Percentiles rank a stretch among this genome's conserved stretches.
Evolutionary conservation across 1,140 invertebrate genomes (phyloP).

Genomic region (Listronotus bonariensis): DNA sequence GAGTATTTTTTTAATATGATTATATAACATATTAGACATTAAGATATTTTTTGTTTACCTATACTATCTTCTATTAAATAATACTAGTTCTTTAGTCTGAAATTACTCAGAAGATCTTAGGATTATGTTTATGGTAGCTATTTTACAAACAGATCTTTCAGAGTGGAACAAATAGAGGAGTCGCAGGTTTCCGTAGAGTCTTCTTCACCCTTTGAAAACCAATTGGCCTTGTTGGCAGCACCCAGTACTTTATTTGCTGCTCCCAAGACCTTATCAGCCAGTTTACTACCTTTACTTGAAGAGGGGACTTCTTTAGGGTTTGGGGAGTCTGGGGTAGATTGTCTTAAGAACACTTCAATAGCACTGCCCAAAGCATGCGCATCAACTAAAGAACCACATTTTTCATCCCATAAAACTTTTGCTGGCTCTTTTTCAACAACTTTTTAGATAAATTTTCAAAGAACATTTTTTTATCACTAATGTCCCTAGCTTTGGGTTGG

Average conservation of each 20-base stretch:
- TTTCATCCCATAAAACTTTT: conserved; percentile 72
- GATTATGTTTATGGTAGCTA: conserved; percentile 50
- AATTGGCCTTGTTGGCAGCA: conserved; percentile 48
- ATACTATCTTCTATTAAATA: background rate
- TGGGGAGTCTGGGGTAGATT: conserved; percentile 55
- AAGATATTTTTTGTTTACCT: too few species aligned
- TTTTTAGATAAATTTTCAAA: conserved; percentile 57
- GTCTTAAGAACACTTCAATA: conserved; percentile 77
- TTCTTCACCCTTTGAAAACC: conserved; percentile 65
- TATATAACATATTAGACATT: too few species aligned
- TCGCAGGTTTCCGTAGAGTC: conserved; percentile 72
- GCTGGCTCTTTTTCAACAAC: conserved; percentile 50
- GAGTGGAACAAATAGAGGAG: conserved; percentile 74
- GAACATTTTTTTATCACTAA: conserved; percentile 56
- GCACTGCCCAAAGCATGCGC: conserved; percentile 77
- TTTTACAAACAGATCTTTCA: conserved; percentile 83
- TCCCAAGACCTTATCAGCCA: conserved; percentile 41
- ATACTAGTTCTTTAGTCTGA: background rate
- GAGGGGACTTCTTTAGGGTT: conserved; percentile 37
- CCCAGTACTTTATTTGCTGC: conserved; percentile 39
- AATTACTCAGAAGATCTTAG: conserved; percentile 5
- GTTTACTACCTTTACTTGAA: conserved; percentile 53
- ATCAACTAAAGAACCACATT: conserved; percentile 74
- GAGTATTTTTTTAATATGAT: too few species aligned
- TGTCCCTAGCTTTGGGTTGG: conserved; percentile 70